Percentiles rank a stretch among this genome's conserved stretches.
Conservation (phyloP, 2,113 vertebrate genomes). For the Mungos mungo region DNA sequence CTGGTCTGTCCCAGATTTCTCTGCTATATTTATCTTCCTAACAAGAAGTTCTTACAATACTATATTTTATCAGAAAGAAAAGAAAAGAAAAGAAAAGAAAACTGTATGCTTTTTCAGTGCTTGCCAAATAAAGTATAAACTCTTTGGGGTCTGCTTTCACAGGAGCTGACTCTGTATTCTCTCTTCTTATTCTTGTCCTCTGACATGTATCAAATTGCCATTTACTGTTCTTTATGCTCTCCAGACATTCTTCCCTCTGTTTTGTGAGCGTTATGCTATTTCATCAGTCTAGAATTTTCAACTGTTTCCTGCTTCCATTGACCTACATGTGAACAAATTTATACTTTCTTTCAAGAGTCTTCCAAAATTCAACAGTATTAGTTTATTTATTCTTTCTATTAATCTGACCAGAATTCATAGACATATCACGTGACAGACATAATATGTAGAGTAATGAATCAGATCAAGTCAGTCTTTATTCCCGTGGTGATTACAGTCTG, state of each 20-base stretch:
- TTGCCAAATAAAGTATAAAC: background rate
- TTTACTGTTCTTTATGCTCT: background rate
- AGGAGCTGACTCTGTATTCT: background rate
- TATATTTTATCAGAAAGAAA: background rate
- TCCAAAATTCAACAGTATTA: background rate
- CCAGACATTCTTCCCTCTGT: background rate
- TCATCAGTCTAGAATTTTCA: background rate
- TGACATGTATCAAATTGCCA: background rate
- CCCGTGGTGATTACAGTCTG: background rate
- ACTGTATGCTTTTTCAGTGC: background rate
- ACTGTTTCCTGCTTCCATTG: background rate
- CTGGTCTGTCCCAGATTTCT: background rate
- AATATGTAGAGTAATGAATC: background rate
- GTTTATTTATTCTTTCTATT: background rate
- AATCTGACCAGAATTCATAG: background rate
- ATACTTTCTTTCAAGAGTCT: background rate
- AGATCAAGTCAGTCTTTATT: background rate
- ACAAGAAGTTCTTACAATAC: background rate
- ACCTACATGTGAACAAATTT: background rate
- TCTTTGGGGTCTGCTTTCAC: background rate
- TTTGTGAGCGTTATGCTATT: background rate
- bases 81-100: background rate
- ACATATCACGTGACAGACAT: background rate
- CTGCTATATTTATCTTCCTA: background rate
- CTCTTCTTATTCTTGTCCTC: background rate